Base-by-base conservation (phyloP, 2,888 invertebrate genomes). In the Amblyjoppa proteus region DNA sequence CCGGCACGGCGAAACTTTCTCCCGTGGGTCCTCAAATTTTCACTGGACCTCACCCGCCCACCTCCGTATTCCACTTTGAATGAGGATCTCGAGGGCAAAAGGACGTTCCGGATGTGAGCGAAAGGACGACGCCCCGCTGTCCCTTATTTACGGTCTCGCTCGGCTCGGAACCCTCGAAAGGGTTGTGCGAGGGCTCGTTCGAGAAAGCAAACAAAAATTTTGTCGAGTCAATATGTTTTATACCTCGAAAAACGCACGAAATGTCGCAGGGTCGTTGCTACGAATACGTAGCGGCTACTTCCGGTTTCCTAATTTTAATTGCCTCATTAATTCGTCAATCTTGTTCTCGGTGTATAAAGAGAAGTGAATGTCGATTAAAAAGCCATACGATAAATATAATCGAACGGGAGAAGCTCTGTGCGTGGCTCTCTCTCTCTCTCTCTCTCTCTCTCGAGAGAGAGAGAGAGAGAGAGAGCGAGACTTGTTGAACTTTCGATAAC, bases 1-100 rank as follows among this genome's bases (percentile, higher is more conserved):
- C 61, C 53, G 69, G 3, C 71, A 84, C 73, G 83, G 53, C 34
- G 75, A 84, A 83, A 88, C 86, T 89, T 90, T 89, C 88, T 74
- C 88, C 83, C 53, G 45, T 28, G 77, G 45, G 53, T 49, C 74
- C 73, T 53, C 16, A 38, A 84, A 64, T 84, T 81, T 73, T 86
- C 84, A 51, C 69, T 64, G n/a, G 71, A 58, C 45, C 45, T 58
- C 53, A 58, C 80, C 31, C 49, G 61, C 73, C 6, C 45, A 51
- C 61, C 66, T 49, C 73, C 66, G 66, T 68, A 68, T 64, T 31
- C 41, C 82, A 69, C 58, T 68, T 82, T 78, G 61, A 61, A 61
- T 64, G 41, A 49, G 45, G 13, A 45, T 70, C 77, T 49, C 74
- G 31, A 49, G n/a, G 53, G 13, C 28, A 53, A 79, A 79, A 69